These are phyloP conservation scores for Drosophila barbarae DNA, from an alignment of 2,888 invertebrate species.

Conservation along the genomic window DNA sequence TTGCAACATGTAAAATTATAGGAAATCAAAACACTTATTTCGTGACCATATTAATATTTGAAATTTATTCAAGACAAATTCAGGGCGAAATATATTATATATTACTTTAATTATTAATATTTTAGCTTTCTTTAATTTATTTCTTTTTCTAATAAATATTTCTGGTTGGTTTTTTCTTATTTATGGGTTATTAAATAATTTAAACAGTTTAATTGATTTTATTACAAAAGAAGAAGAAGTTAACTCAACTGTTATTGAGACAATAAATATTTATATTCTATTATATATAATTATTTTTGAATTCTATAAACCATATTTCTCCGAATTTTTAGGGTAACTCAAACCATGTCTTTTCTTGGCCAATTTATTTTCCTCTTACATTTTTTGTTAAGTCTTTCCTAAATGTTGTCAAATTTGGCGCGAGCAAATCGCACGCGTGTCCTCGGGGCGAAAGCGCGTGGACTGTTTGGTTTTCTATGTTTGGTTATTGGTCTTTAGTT, in stretches of 20 bases:
- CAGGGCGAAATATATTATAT: background rate
- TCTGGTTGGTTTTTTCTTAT: background rate
- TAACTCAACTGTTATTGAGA: too few species aligned
- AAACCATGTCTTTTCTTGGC: background rate
- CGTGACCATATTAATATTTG: background rate
- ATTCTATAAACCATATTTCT: background rate
- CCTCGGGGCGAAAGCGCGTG: conserved; percentile 29
- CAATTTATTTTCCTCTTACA: background rate
- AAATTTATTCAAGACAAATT: background rate
- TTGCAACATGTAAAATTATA: background rate
- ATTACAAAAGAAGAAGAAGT: too few species aligned
- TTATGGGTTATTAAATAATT: background rate
- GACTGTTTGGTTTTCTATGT: conserved; percentile 16
- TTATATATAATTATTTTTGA: background rate
- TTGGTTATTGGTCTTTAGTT: conserved; percentile 3
- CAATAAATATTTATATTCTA: background rate
- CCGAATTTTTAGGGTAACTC: background rate
- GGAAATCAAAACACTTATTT: background rate
- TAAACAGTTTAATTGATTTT: background rate
- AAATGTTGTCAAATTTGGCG: conserved; percentile 69
- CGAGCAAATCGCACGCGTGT: conserved; percentile 51
- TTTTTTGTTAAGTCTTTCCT: conserved; percentile 1
- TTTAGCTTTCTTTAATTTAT: background rate
- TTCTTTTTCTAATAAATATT: background rate
- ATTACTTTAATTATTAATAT: too few species aligned